A percentile compares a stretch with the other conserved stretches of the same genome.
Evolutionary conservation across 2,797 vertebrate genomes (phyloP).

Genomic region (Ctenopoma multispine): DNA sequence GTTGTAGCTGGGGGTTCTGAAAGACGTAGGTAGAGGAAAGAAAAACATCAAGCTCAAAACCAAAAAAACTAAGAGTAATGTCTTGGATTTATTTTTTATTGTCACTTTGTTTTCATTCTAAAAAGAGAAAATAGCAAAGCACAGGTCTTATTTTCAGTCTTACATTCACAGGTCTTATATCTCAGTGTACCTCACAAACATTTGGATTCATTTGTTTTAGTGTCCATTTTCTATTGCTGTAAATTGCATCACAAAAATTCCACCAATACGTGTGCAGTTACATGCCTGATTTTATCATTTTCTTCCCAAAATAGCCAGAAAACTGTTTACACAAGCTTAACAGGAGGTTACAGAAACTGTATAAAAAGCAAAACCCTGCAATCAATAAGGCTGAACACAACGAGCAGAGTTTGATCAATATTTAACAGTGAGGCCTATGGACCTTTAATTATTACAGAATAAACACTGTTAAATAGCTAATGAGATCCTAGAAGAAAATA

Average conservation of each 20-base stretch:
- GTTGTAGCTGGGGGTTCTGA: slow-evolving; percentile 97
- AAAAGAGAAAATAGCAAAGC: neutral
- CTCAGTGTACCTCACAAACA: neutral
- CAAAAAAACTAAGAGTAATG: neutral
- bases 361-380: slow-evolving; percentile 62
- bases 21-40: neutral
- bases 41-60: slow-evolving; percentile 10
- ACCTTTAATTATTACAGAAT: slow-evolving; percentile 74
- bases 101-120: neutral
- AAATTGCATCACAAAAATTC: slow-evolving; percentile 44
- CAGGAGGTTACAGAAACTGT: slow-evolving; percentile 52
- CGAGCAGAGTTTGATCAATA: slow-evolving; percentile 72
- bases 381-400: slow-evolving; percentile 59
- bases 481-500: slow-evolving; percentile 65
- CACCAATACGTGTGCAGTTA: slow-evolving; percentile 21
- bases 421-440: slow-evolving; percentile 68
- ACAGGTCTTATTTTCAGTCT: neutral
- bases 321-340: slow-evolving; percentile 62
- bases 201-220: slow-evolving; percentile 22
- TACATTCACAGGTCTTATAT: neutral
- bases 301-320: slow-evolving; percentile 38
- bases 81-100: neutral
- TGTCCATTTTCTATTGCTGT: slow-evolving; percentile 24
- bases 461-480: slow-evolving; percentile 73
- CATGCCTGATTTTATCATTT: slow-evolving; percentile 17